A percentile compares a stretch with the other conserved stretches of the same genome.
phyloP scores from a whole-genome alignment of 2,888 invertebrate genomes.

The Drosophila borealis region DNA sequence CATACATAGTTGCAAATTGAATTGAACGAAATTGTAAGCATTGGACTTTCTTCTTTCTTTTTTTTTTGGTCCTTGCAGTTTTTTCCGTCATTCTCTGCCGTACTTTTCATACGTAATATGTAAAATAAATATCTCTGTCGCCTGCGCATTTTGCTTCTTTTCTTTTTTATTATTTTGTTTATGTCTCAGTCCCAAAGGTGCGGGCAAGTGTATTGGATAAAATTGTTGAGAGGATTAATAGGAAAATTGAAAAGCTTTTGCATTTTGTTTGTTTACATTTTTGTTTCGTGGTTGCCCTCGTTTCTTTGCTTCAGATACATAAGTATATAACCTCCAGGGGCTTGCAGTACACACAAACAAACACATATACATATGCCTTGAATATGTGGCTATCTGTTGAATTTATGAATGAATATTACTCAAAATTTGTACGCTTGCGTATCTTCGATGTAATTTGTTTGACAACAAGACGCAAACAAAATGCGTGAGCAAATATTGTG shows the following conservation, averaged over 20 bases:
- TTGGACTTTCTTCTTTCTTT: slow-evolving; percentile 41
- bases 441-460: slow-evolving; percentile 45
- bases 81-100: slow-evolving; percentile 20
- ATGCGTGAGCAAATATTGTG: slow-evolving; percentile 35
- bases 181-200: slow-evolving; percentile 29
- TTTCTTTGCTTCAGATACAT: slow-evolving; percentile 10
- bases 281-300: slow-evolving; percentile 18
- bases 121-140: slow-evolving; percentile 43
- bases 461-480: slow-evolving; percentile 32
- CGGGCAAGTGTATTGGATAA: slow-evolving; percentile 50
- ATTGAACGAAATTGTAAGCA: slow-evolving; percentile 53
- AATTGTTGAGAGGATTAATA: slow-evolving; percentile 68
- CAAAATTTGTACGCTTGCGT: neutral
- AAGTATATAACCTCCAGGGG: slow-evolving; percentile 16
- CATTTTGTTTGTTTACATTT: slow-evolving; percentile 62
- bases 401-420: slow-evolving; percentile 49
- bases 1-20: slow-evolving; percentile 56
- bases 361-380: neutral
- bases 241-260: slow-evolving; percentile 64
- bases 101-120: slow-evolving; percentile 39
- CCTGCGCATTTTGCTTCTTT: slow-evolving; percentile 14
- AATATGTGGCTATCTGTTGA: slow-evolving; percentile 17
- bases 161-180: slow-evolving; percentile 1
- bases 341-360: neutral
- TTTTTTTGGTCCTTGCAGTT: slow-evolving; percentile 47